Evolutionary conservation across 2,888 invertebrate genomes (phyloP).

Genomic region (Clitarchus hookeri): DNA sequence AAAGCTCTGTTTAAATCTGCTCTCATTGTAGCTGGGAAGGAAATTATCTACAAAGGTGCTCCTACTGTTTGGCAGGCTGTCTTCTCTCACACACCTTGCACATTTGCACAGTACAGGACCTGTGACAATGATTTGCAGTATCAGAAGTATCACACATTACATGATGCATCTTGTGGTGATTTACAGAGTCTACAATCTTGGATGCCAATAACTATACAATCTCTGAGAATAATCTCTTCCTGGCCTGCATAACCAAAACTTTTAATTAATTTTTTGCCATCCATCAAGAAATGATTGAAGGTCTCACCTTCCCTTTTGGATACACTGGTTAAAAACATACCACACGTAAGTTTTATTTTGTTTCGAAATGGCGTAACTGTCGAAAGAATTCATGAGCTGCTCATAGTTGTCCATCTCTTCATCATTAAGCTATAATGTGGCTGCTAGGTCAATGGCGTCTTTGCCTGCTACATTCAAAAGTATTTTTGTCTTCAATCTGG

Average conservation of each 20-base stretch:
- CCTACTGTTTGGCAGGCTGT: too few species aligned
- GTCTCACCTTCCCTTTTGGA: neutral
- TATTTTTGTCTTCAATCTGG: neutral
- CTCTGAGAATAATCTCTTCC: neutral
- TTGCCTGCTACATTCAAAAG: neutral
- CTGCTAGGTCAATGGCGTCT: neutral
- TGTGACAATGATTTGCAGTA: too few species aligned
- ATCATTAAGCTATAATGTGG: neutral
- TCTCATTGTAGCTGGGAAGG: too few species aligned
- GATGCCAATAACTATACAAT: neutral
- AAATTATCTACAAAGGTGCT: too few species aligned
- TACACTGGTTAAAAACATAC: neutral
- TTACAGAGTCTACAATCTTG: neutral
- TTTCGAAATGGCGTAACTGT: neutral
- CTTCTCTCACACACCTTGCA: too few species aligned
- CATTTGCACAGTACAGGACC: too few species aligned
- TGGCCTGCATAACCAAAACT: neutral
- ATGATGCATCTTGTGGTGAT: too few species aligned
- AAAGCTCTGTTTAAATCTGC: too few species aligned
- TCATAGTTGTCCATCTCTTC: neutral
- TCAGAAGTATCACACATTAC: too few species aligned
- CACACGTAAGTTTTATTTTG: neutral
- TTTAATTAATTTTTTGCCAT: neutral
- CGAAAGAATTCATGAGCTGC: neutral
- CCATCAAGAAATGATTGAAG: neutral